phyloP scores from a whole-genome alignment of 2,113 vertebrate genomes.

The Tragelaphus strepsiceros region DNA sequence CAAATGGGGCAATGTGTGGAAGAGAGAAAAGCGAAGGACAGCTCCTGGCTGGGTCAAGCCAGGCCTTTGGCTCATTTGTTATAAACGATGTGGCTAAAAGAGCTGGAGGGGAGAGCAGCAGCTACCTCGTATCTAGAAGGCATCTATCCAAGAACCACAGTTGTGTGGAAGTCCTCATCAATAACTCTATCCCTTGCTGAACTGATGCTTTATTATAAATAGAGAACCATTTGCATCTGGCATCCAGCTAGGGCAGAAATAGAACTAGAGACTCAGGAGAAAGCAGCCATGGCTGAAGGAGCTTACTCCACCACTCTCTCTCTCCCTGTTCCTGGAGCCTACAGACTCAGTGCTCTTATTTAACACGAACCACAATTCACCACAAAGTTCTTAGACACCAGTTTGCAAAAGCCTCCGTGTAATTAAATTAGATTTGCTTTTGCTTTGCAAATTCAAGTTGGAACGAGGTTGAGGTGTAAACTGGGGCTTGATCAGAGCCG shows the following conservation, averaged over 20 bases:
- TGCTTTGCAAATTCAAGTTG: constrained; percentile 26
- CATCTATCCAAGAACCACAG: neutral
- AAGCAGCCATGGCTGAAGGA: neutral
- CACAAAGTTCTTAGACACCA: constrained; percentile 17
- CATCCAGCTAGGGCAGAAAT: neutral
- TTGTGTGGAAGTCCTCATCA: neutral
- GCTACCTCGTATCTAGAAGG: constrained; percentile 10
- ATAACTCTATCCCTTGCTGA: constrained; percentile 13
- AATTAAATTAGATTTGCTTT: constrained; percentile 37
- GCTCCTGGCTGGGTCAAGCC: neutral
- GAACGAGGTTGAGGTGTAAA: constrained; percentile 29
- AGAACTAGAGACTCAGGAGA: neutral
- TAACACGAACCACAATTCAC: constrained; percentile 20
- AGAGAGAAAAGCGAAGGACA: neutral
- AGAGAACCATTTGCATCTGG: constrained; percentile 40
- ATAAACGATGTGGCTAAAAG: neutral
- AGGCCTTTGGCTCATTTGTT: neutral
- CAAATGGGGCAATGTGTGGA: too few species aligned
- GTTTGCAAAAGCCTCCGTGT: constrained; percentile 20
- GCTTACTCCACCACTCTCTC: neutral
- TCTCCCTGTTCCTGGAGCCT: constrained; percentile 46
- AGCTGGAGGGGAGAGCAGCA: neutral
- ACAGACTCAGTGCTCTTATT: neutral
- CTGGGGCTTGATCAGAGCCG: neutral
- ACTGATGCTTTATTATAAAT: constrained; percentile 10